Evolutionary conservation across 2,113 vertebrate species (phyloP).

Genomic region (Montifringilla adamsi): DNA sequence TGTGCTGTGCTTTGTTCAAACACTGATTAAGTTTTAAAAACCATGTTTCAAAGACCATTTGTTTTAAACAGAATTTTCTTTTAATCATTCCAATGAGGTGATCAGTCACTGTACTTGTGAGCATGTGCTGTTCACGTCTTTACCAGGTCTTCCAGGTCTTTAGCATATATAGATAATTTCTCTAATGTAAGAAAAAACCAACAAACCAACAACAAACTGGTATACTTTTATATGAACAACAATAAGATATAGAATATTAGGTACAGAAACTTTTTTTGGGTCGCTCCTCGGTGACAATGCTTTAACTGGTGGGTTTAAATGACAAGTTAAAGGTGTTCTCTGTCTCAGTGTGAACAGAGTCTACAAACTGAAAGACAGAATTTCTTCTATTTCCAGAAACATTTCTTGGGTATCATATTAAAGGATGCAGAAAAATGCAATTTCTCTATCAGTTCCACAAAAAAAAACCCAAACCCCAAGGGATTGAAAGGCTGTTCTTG

Average conservation of each 20-base stretch:
- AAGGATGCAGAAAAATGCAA: neutral
- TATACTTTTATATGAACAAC: neutral
- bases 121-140: neutral
- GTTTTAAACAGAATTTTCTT: neutral
- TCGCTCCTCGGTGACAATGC: neutral
- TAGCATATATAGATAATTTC: neutral
- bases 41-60: neutral
- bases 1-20: neutral
- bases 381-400: neutral
- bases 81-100: neutral
- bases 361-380: neutral
- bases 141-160: neutral
- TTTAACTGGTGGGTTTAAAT: neutral
- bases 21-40: neutral
- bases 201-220: neutral
- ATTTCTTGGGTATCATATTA: neutral
- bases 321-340: neutral
- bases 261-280: neutral
- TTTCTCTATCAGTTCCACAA: neutral
- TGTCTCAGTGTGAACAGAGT: neutral
- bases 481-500: neutral
- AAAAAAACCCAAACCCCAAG: fast-evolving
- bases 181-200: neutral
- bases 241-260: neutral
- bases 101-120: neutral